Evolutionary conservation across 2,888 invertebrate species (phyloP), one percentile per base, ranked within the genome.

Genomic region (Caenorhabditis wallacei): DNA sequence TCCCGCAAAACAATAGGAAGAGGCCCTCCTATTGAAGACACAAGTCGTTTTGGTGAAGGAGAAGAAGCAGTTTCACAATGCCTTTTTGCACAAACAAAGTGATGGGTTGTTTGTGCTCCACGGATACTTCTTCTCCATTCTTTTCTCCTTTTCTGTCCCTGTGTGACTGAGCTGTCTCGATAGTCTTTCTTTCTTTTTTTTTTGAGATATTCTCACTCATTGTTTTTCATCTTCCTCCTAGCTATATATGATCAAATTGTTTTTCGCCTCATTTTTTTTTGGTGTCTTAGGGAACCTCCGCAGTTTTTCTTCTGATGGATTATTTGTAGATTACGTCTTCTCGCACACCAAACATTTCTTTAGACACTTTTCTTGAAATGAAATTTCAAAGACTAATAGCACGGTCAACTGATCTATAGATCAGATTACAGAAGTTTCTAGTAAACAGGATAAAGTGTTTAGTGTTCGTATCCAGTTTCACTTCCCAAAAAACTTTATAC

Each of bases 41-140:
- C 40, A 53, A 40, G 51, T 35, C 66, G 24, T 59, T 64, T 68
- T 30, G 22, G 75, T 56, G 35, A 30, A 30, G 30, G 10, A 54
- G 35, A 37, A 35, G 37, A 54, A 64, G 74, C 75, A 40, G 75
- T 57, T 75, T 75, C 75, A 64, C 48, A 59, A 46, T 18, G 53
- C 35, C 16, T 37, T 68, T 66, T 71, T 71, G 64, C 79, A 70
- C 71, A 80, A 80, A 70, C 78, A 70, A 70, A 78, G 78, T 78
- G 78, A 78, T 69, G 69, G 70, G 70, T 70, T 70, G 63, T 69
- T 70, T 70, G 63, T 69, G 74, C 74, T 64, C n/a, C 64, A 74
- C 64, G 74, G 64, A 74, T 74, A 74, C 72, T 74, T 63, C 68
- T 56, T 48, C 59, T 37, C 61, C 48, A 48, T 61, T 71, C 57